Evolutionary conservation across 2,113 vertebrate genomes (phyloP).

Genomic region (Hemicordylus capensis): DNA sequence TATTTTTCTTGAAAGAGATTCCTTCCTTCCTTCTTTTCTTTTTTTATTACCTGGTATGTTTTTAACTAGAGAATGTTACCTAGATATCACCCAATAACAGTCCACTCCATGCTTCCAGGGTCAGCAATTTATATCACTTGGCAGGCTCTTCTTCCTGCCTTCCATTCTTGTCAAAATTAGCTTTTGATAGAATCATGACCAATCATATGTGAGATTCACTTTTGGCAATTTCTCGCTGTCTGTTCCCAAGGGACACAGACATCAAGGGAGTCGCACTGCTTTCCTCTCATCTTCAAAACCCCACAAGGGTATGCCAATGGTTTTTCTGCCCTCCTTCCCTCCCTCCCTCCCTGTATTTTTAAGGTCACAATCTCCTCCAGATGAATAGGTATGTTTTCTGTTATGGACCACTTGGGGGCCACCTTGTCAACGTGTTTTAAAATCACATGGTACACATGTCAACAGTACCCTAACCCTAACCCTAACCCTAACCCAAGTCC

Average conservation of each 20-base stretch:
- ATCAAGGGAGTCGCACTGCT: not conserved
- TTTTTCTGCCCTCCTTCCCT: constrained; percentile 9
- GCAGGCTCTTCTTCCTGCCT: constrained; percentile 11
- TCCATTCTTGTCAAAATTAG: constrained; percentile 11
- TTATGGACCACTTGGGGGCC: not conserved
- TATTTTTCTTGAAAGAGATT: not conserved
- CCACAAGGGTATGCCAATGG: not conserved
- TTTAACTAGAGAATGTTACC: not conserved
- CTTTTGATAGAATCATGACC: constrained; percentile 28
- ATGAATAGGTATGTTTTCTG: not conserved
- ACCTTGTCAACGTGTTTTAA: constrained; percentile 4
- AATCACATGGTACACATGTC: not conserved
- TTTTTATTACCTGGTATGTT: not conserved
- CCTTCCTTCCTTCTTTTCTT: fast-evolving
- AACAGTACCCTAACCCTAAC: too few species aligned
- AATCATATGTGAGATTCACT: constrained; percentile 9
- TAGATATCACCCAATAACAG: not conserved
- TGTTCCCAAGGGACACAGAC: constrained; percentile 30
- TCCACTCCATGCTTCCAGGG: not conserved
- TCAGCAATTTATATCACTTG: not conserved
- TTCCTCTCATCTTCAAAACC: not conserved
- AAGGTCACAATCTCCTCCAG: constrained; percentile 6
- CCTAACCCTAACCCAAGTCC: too few species aligned
- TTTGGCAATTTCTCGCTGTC: not conserved
- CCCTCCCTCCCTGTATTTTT: not conserved